These are phyloP conservation scores for Glaucopsyche alexis DNA, from an alignment of 2,888 invertebrate species.

Conservation along the genomic window DNA sequence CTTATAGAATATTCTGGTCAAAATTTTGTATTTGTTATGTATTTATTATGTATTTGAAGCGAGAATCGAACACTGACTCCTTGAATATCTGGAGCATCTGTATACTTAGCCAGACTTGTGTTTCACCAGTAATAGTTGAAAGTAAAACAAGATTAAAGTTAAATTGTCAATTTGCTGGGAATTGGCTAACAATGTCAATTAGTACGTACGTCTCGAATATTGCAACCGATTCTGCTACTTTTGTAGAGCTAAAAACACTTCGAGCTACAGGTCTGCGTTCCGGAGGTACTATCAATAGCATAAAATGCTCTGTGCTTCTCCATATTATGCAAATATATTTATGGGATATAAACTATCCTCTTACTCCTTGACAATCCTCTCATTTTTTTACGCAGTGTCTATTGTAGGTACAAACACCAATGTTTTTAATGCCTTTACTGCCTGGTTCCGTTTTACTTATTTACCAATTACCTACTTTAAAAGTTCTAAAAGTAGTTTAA, in stretches of 20 bases:
- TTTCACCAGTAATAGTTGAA: not conserved
- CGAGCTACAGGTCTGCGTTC: not conserved
- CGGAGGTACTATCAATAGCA: not conserved
- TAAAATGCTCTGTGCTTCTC: not conserved
- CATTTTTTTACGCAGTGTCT: not conserved
- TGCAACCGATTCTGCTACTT: conserved; percentile 44
- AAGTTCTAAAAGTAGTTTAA: too few species aligned
- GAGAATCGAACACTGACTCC: too few species aligned
- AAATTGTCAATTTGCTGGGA: conserved; percentile 32
- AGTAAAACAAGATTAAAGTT: conserved; percentile 20
- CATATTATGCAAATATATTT: too few species aligned
- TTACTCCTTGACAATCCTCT: not conserved
- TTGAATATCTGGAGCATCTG: too few species aligned
- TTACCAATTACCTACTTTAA: too few species aligned
- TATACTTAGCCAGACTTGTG: too few species aligned
- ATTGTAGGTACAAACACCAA: too few species aligned
- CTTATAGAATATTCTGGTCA: too few species aligned
- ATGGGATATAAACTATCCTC: not conserved
- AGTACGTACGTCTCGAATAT: conserved; percentile 54
- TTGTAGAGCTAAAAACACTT: conserved; percentile 1
- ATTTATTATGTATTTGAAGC: too few species aligned
- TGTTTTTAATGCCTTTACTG: too few species aligned
- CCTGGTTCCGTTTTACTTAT: too few species aligned
- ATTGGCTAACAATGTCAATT: conserved; percentile 54
- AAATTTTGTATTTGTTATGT: too few species aligned